phyloP scores from a whole-genome alignment of 1,140 invertebrate species.

The Drosophila pectinifera region DNA sequence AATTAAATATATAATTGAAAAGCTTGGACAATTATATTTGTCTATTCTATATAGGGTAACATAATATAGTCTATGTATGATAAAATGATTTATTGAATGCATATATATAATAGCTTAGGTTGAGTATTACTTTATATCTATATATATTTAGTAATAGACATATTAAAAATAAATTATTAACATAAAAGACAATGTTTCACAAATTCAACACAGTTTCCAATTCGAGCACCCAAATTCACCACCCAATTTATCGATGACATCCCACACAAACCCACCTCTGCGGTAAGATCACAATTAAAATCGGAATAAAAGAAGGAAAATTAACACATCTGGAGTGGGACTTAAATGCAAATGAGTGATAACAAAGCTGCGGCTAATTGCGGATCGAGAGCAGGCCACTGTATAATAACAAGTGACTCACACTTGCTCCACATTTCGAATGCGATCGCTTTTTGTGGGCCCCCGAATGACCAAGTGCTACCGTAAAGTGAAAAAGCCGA shows the following conservation, averaged over 20 bases:
- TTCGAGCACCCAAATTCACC: neutral
- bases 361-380: conserved; percentile 73
- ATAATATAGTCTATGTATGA: no score
- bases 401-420: conserved; percentile 60
- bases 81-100: no score
- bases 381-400: conserved; percentile 54
- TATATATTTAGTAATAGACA: no score
- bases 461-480: conserved; percentile 49
- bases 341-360: conserved; percentile 56
- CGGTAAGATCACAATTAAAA: conserved; percentile 9
- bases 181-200: neutral
- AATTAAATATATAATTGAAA: neutral
- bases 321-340: conserved; percentile 39
- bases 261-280: neutral
- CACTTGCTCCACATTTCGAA: conserved; percentile 62
- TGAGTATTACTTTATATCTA: no score
- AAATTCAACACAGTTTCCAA: neutral
- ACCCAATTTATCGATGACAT: neutral
- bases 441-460: conserved; percentile 22
- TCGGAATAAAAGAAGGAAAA: conserved; percentile 20
- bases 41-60: no score
- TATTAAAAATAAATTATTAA: neutral
- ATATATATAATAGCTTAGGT: no score
- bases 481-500: conserved; percentile 52
- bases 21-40: no score